Evolutionary conservation across 1,140 invertebrate genomes (phyloP), one percentile per base, ranked within the genome.

Genomic region (Cotesia glomerata): DNA sequence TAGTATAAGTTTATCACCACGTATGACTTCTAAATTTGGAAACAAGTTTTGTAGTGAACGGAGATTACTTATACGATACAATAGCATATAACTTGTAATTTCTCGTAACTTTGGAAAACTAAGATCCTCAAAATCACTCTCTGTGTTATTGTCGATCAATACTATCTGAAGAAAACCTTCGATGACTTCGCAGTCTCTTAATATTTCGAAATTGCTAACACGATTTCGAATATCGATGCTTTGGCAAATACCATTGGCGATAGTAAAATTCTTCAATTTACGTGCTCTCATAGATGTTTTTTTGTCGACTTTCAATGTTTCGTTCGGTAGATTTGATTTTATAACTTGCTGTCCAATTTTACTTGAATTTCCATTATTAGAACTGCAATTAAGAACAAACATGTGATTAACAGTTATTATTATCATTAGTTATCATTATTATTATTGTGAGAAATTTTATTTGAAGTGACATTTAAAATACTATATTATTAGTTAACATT

Each of bases 1-100:
- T 76, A 92, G 90, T 74, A 90, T 86, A 66, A 94, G 89, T 14
- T 92, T 82, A 35, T 89, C 84, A 3, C 94, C 94, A 26, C 94
- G 86, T 63, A 95, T 95, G 8, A 95, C 91, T 5, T 92, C 85
- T 72, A 95, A 85, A 85, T 95, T 95, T 1, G 89, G 89, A 77
- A 90, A 89, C 35, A 90, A 74, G 35, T 85, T 80, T 7, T 79
- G 82, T 18, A 90, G 75, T 16, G 82, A 87, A 58, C 79, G 80
- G 36, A 90, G 81, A 11, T 90, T 91, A 74, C 88, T 88, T 7
- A 91, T 91, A 67, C 91, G 85, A 77, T 90, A 93, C 3, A 94
- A 65, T 1, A 94, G 79, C 9, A 95, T 80, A 80, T 91, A 93
- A 36, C 90, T 91, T 2, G 92, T 94, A 66, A 95, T 92, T 84